Conservation (phyloP, 2,797 vertebrate species). For the Bufotes viridis region DNA sequence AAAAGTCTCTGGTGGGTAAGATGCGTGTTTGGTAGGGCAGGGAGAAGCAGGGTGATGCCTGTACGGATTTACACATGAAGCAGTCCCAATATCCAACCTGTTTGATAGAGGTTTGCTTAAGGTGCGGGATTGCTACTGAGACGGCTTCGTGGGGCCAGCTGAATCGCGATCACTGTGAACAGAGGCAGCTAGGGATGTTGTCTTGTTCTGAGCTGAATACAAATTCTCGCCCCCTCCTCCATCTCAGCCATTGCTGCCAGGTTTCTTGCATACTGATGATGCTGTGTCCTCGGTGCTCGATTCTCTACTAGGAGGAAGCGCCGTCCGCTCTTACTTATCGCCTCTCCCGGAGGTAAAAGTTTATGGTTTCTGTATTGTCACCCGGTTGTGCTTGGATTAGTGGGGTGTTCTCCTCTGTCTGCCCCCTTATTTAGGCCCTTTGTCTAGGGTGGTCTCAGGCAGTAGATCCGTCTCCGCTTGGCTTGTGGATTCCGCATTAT, state of each 20-base stretch:
- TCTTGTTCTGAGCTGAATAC: constrained; percentile 81
- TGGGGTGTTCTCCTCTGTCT: background rate
- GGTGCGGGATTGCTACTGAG: background rate
- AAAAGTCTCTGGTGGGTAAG: too few relatives aligned
- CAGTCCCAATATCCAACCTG: constrained; percentile 26
- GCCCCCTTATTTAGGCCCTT: constrained; percentile 19
- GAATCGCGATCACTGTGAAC: constrained; percentile 80
- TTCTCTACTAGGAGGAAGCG: constrained; percentile 40
- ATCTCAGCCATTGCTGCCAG: constrained; percentile 56
- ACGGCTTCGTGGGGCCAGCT: constrained; percentile 80
- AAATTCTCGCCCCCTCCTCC: constrained; percentile 69
- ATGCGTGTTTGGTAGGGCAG: too few relatives aligned
- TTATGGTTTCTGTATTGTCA: constrained; percentile 11
- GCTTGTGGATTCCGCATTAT: background rate
- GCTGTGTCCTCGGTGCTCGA: constrained; percentile 32
- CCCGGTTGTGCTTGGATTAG: background rate
- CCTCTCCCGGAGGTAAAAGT: constrained; percentile 47
- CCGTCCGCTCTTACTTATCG: constrained; percentile 13
- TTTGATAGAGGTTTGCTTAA: constrained; percentile 23
- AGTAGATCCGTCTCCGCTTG: constrained; percentile 18
- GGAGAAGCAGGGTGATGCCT: background rate
- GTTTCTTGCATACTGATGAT: constrained; percentile 61
- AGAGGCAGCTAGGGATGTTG: constrained; percentile 80
- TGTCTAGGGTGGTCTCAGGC: constrained; percentile 30
- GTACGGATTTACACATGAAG: background rate